Percentiles rank a stretch among this genome's conserved stretches.
These are phyloP conservation scores for Scaptomyza montana DNA, from an alignment of 1,140 invertebrate species.

Conservation along the genomic window DNA sequence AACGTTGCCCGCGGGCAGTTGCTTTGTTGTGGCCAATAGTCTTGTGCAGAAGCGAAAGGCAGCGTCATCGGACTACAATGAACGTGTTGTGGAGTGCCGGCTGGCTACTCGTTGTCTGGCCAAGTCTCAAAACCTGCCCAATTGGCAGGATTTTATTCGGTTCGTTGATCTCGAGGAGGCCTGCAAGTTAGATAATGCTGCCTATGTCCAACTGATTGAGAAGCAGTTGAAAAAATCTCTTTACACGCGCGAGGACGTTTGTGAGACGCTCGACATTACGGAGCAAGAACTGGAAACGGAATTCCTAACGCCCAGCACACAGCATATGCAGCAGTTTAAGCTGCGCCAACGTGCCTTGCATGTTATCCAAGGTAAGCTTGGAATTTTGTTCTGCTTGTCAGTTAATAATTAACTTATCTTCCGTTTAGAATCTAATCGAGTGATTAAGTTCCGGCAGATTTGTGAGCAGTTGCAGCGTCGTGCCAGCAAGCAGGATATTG, in stretches of 20 bases:
- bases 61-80: slow-evolving; percentile 94
- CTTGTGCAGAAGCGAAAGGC: slow-evolving; percentile 97
- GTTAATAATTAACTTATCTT: background rate
- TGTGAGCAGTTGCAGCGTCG: slow-evolving; percentile 67
- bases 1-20: slow-evolving; percentile 90
- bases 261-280: slow-evolving; percentile 87
- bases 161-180: slow-evolving; percentile 90
- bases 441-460: slow-evolving; percentile 89
- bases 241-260: slow-evolving; percentile 92
- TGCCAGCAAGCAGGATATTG: slow-evolving; percentile 45
- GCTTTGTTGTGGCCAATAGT: slow-evolving; percentile 97
- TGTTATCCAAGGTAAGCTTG: slow-evolving; percentile 86
- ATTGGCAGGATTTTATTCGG: slow-evolving; percentile 86
- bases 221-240: slow-evolving; percentile 87
- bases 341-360: slow-evolving; percentile 93
- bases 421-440: slow-evolving; percentile 90
- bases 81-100: slow-evolving; percentile 96
- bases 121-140: slow-evolving; percentile 85
- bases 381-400: background rate
- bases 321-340: slow-evolving; percentile 89
- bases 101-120: slow-evolving; percentile 93
- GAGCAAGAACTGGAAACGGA: slow-evolving; percentile 87
- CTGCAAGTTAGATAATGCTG: slow-evolving; percentile 71
- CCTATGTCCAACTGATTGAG: slow-evolving; percentile 86
- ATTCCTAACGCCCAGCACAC: slow-evolving; percentile 89